Conservation (phyloP, 2,797 vertebrate genomes). For the Spea hammondii region DNA sequence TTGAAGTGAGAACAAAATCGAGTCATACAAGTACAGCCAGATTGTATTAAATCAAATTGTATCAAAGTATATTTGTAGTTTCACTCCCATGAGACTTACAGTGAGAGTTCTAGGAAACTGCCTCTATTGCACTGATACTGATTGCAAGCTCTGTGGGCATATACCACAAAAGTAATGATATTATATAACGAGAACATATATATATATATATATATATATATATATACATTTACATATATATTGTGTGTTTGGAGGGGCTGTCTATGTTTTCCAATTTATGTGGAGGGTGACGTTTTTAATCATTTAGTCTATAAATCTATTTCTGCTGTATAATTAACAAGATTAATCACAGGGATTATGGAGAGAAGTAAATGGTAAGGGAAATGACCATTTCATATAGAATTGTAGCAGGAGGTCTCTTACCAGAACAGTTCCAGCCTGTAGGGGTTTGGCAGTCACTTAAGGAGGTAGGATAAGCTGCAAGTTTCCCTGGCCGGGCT, state of each 20-base stretch:
- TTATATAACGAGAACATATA: too few relatives aligned
- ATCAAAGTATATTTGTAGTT: neutral
- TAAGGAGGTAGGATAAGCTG: constrained; percentile 94
- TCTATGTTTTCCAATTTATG: too few relatives aligned
- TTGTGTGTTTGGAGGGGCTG: too few relatives aligned
- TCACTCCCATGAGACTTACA: neutral
- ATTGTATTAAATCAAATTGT: neutral
- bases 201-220: too few relatives aligned
- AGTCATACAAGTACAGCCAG: neutral
- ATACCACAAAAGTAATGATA: neutral
- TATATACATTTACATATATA: too few relatives aligned
- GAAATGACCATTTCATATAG: too few relatives aligned
- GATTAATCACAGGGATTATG: too few relatives aligned
- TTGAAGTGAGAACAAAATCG: neutral
- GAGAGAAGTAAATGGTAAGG: too few relatives aligned
- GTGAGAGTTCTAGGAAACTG: too few relatives aligned
- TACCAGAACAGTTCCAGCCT: constrained; percentile 98
- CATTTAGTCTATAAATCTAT: too few relatives aligned
- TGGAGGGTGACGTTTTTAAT: too few relatives aligned
- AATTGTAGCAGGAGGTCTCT: constrained; percentile 59
- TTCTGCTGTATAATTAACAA: too few relatives aligned
- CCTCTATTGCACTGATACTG: neutral
- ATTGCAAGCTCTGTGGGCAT: neutral
- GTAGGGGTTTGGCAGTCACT: constrained; percentile 98
- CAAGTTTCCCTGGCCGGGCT: constrained; percentile 87